These are phyloP conservation scores for Vanacampus margaritifer DNA, from an alignment of 2,113 vertebrate species.

Conservation along the genomic window DNA sequence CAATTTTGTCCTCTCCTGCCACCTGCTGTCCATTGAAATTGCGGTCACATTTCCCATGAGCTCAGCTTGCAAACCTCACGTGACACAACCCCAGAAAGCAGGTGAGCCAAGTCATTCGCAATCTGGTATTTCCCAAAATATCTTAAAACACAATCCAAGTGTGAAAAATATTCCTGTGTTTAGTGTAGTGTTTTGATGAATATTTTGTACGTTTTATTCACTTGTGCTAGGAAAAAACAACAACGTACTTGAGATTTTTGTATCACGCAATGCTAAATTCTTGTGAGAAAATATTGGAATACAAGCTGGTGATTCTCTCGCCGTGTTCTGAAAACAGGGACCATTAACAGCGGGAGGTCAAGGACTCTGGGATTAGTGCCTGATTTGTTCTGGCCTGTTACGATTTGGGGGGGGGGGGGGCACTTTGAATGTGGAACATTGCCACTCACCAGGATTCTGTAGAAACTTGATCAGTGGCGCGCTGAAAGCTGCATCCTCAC, in stretches of 20 bases:
- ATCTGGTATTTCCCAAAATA: too few species aligned
- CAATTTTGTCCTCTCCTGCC: too few species aligned
- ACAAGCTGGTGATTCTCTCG: conserved; percentile 61
- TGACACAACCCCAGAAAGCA: too few species aligned
- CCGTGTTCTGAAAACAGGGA: conserved; percentile 1
- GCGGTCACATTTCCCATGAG: too few species aligned
- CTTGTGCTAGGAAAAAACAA: background rate
- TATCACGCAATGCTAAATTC: conserved; percentile 45
- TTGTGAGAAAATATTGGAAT: conserved; percentile 66
- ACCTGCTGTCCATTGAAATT: too few species aligned
- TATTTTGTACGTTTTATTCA: background rate
- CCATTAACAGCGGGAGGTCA: conserved; percentile 55
- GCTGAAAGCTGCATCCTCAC: conserved; percentile 64
- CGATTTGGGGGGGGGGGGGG: conserved; percentile 6
- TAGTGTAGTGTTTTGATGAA: background rate
- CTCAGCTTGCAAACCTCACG: too few species aligned
- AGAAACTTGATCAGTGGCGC: conserved; percentile 60
- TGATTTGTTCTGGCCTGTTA: conserved; percentile 32
- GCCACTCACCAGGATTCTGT: conserved; percentile 41
- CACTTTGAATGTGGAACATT: conserved; percentile 58
- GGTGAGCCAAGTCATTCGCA: too few species aligned
- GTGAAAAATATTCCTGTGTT: background rate
- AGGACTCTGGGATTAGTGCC: conserved; percentile 47
- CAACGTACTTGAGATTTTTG: background rate
- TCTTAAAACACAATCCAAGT: background rate